These are phyloP conservation scores for Barnardius zonarius DNA, from an alignment of 2,113 vertebrate genomes.

Conservation along the genomic window DNA sequence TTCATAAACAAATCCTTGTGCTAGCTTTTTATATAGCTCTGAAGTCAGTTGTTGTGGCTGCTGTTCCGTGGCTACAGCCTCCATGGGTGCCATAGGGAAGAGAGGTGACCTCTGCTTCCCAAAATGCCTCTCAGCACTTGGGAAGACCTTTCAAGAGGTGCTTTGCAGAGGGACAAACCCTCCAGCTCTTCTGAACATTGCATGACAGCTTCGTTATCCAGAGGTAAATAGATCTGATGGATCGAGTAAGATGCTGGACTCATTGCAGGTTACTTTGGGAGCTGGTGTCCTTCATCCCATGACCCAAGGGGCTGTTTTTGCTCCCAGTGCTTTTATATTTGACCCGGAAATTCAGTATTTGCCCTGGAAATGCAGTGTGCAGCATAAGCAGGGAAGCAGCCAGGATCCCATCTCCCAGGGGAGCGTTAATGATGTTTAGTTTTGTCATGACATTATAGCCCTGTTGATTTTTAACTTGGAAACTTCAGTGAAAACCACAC, in stretches of 20 bases:
- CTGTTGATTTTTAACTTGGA: slow-evolving; percentile 32
- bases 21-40: slow-evolving; percentile 27
- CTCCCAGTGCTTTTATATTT: background rate
- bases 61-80: background rate
- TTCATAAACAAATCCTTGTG: background rate
- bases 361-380: background rate
- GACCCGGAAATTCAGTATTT: background rate
- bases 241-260: background rate
- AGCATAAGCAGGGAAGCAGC: background rate
- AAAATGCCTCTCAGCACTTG: accelerated
- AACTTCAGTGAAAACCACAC: slow-evolving; percentile 35
- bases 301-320: background rate
- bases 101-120: background rate
- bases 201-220: background rate
- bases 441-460: background rate
- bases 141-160: background rate
- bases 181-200: background rate
- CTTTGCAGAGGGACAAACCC: background rate
- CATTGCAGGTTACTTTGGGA: background rate
- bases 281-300: background rate
- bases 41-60: background rate
- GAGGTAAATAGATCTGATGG: background rate
- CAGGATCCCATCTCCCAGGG: background rate
- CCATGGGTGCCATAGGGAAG: background rate
- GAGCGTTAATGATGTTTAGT: background rate